These are phyloP conservation scores for Drosophila cracens DNA, from an alignment of 2,888 invertebrate genomes.

Conservation along the genomic window DNA sequence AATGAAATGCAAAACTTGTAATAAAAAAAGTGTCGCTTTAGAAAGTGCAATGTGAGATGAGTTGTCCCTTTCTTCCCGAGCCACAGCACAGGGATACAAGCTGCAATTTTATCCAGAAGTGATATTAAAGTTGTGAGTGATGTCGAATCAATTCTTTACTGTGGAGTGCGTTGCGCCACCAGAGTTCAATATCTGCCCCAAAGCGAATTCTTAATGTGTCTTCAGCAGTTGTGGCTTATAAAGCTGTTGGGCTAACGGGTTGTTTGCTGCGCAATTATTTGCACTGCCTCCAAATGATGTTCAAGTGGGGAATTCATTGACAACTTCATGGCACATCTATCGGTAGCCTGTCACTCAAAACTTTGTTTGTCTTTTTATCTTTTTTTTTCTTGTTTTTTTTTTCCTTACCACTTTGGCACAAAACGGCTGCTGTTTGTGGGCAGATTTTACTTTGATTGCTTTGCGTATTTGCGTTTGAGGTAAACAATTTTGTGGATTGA, in stretches of 20 bases:
- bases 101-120: too few species aligned
- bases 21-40: background rate
- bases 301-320: background rate
- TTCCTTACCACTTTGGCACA: conserved; percentile 25
- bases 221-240: background rate
- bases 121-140: background rate
- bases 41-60: background rate
- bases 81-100: background rate
- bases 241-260: too few species aligned
- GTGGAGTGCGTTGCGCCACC: fast-evolving
- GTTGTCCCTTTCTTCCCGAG: background rate
- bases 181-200: background rate
- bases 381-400: background rate
- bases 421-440: background rate
- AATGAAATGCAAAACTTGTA: conserved; percentile 2
- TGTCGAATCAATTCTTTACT: background rate
- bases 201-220: background rate
- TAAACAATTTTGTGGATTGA: background rate
- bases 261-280: background rate
- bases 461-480: conserved; percentile 1
- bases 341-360: background rate
- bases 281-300: background rate
- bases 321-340: background rate
- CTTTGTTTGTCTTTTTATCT: background rate
- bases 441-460: background rate